phyloP scores from a whole-genome alignment of 2,888 invertebrate species.

The Labia minor region DNA sequence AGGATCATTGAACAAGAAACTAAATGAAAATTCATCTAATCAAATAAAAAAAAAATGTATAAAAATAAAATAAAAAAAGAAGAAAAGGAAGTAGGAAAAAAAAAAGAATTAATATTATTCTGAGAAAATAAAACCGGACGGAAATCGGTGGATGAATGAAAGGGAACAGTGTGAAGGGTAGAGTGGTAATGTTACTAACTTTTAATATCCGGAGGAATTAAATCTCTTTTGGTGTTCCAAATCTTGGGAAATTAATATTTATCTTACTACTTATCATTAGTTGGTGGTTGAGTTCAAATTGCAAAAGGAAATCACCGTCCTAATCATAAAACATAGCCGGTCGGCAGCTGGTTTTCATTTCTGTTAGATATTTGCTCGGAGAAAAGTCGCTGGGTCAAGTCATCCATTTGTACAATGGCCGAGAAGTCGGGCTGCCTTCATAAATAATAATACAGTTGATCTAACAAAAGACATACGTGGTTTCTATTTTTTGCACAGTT shows the following conservation, averaged over 20 bases:
- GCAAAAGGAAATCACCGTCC: not conserved
- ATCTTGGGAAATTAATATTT: slow-evolving; percentile 6
- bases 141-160: too few species aligned
- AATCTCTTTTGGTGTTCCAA: not conserved
- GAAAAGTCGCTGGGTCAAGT: slow-evolving; percentile 1
- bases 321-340: slow-evolving; percentile 1
- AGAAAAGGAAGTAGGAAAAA: too few species aligned
- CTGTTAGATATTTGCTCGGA: not conserved
- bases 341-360: slow-evolving; percentile 3
- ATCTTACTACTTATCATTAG: slow-evolving; percentile 2
- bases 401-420: not conserved
- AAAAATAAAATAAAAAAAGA: too few species aligned
- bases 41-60: too few species aligned
- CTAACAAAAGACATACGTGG: not conserved
- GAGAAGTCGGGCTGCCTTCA: not conserved
- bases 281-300: not conserved
- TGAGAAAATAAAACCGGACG: too few species aligned
- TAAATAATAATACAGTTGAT: slow-evolving; percentile 1
- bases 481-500: not conserved
- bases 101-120: too few species aligned
- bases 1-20: too few species aligned
- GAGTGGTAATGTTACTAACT: too few species aligned
- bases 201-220: not conserved
- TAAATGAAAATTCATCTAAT: too few species aligned
- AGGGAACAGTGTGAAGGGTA: too few species aligned